Percentiles rank a stretch among this genome's conserved stretches.
phyloP scores from a whole-genome alignment of 92 coral and sea anemone genomes.

The Montipora capitata region DNA sequence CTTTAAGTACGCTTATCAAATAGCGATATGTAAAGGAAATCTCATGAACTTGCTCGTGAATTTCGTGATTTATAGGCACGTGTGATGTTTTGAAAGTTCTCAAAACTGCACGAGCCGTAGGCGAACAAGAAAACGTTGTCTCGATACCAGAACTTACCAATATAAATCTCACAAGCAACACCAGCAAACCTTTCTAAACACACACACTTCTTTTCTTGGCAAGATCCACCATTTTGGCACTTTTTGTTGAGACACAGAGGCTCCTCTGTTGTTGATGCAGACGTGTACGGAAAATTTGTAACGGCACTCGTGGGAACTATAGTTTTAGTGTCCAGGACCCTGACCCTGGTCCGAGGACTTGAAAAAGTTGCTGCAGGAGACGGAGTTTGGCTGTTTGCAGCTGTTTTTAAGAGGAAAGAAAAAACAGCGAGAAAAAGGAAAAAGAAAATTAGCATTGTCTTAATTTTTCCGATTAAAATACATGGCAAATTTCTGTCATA shows the following conservation, averaged over 20 bases:
- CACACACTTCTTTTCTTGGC: constrained; percentile 6
- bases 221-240: constrained; percentile 52
- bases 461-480: no score
- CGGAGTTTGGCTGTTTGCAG: background rate
- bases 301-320: background rate
- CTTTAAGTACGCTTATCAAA: background rate
- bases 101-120: no score
- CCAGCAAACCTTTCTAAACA: constrained; percentile 40
- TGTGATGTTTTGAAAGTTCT: no score
- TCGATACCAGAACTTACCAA: background rate
- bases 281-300: background rate
- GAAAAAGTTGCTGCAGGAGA: background rate
- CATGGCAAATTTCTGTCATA: no score
- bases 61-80: no score
- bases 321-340: background rate
- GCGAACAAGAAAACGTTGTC: background rate
- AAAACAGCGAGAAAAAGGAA: background rate
- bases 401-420: background rate
- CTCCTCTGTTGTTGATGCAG: background rate
- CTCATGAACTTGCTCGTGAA: background rate
- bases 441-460: background rate
- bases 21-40: background rate
- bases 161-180: constrained; percentile 19
- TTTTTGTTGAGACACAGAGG: constrained; percentile 9
- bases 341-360: background rate